phyloP scores from a whole-genome alignment of 2,113 vertebrate genomes.

The Verasper variegatus region DNA sequence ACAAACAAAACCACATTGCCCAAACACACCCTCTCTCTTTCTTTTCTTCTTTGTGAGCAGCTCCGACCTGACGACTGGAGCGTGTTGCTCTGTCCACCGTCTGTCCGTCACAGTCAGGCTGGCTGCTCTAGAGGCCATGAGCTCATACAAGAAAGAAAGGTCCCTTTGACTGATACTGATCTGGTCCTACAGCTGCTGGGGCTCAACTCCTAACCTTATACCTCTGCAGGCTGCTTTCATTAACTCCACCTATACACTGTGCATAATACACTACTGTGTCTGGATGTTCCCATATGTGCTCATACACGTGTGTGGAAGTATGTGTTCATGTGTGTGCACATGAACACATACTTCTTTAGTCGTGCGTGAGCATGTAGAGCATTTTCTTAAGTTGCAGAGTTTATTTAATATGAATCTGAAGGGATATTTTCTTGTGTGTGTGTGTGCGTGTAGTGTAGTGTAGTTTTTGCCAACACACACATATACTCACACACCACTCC shows the following conservation, averaged over 20 bases:
- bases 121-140: neutral
- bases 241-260: conserved; percentile 46
- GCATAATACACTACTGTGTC: conserved; percentile 43
- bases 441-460: neutral
- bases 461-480: neutral
- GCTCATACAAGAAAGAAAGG: conserved; percentile 54
- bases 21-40: too few relatives aligned
- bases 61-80: too few relatives aligned
- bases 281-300: conserved; percentile 13
- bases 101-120: neutral
- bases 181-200: conserved; percentile 47
- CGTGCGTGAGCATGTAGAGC: neutral
- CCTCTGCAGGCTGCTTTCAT: conserved; percentile 59
- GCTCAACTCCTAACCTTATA: conserved; percentile 51
- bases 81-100: too few relatives aligned
- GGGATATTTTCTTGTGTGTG: neutral
- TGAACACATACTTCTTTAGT: too few relatives aligned
- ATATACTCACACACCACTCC: neutral
- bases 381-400: neutral
- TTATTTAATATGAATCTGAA: neutral
- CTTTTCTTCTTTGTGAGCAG: too few relatives aligned
- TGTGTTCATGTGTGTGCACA: neutral
- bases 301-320: neutral
- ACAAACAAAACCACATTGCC: too few relatives aligned
- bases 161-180: conserved; percentile 70